Base-by-base conservation (phyloP, 1,140 invertebrate species). In the Cydia strobilella region DNA sequence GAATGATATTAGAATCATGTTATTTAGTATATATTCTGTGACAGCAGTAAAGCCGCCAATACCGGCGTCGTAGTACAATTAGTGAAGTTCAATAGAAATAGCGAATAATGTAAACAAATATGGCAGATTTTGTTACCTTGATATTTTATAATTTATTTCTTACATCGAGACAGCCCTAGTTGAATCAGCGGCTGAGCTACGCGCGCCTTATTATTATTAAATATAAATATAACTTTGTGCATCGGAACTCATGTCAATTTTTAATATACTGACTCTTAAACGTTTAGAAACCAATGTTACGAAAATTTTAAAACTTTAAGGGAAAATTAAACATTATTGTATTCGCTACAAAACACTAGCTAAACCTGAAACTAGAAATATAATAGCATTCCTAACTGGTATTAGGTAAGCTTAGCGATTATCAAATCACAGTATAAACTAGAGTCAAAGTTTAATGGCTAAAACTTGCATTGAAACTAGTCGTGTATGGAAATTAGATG, bases 191-290 rank as follows among this genome's bases (percentile, higher is more conserved):
- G n/a, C 35, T n/a, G 65, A 69, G n/a, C 72, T 78, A 75, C 74
- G 76, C 42, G 65, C 72, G 76, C 75, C 51, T 78, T 76, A 79
- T 79, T 81, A n/a, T n/a, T n/a, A n/a, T n/a, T n/a, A n/a, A n/a
- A n/a, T n/a, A n/a, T n/a, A 79, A 80, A 74, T 78, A 69, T 78
- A 72, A 45, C 73, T 73, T 76, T 81, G 78, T 79, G 73, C 42
- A 45, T 69, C 54, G 13, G 12, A 45, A 45, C 42, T 45, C 2
- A 45, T 45, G 3, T 45, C 42, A 69, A 79, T 74, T 81, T 76
- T 81, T 18, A n/a, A 51, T 5, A n/a, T 15, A 42, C 0, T 48
- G 3, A n/a, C 1, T 0, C 13, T 42, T 42, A 13, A 13, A 45
- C 12, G 2, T 10, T 45, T 13, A 13, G 13, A 45, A 45, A 45